A percentile compares a stretch with the other conserved stretches of the same genome.
Conservation (phyloP, 2,113 vertebrate species). For the Strigops habroptila region DNA sequence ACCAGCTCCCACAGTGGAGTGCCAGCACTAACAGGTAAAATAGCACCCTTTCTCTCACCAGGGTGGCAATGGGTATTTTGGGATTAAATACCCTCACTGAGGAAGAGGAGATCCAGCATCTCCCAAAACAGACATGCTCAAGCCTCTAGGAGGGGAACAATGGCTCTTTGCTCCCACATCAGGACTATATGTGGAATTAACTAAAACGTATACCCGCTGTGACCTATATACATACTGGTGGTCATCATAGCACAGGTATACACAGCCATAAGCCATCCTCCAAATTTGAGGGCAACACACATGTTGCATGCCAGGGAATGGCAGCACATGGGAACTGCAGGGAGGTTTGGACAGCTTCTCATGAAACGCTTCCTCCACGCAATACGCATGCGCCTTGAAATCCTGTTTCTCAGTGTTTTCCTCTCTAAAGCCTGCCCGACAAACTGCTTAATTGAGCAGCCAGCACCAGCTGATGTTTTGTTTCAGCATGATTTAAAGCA, state of each 20-base stretch:
- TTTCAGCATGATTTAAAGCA: not conserved
- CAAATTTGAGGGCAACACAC: not conserved
- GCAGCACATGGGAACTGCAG: not conserved
- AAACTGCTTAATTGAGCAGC: not conserved
- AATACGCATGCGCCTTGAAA: accelerated
- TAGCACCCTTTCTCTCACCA: not conserved
- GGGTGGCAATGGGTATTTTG: not conserved
- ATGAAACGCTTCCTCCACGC: not conserved
- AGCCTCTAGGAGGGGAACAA: not conserved
- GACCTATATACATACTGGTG: accelerated
- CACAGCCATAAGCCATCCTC: accelerated
- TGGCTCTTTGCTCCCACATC: not conserved
- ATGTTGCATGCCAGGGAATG: accelerated
- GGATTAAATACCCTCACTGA: not conserved
- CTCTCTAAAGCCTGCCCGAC: not conserved
- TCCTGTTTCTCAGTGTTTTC: not conserved
- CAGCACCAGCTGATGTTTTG: not conserved
- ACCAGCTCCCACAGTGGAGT: accelerated
- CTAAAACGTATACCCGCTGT: accelerated
- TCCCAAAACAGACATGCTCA: not conserved
- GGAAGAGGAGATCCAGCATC: not conserved
- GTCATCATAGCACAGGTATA: not conserved
- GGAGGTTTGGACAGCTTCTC: not conserved
- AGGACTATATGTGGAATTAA: not conserved
- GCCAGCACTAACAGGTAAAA: not conserved